Percentiles rank a stretch among this genome's conserved stretches.
Evolutionary conservation across 2,888 invertebrate genomes (phyloP).

Genomic region (Hanleya hanleyi): DNA sequence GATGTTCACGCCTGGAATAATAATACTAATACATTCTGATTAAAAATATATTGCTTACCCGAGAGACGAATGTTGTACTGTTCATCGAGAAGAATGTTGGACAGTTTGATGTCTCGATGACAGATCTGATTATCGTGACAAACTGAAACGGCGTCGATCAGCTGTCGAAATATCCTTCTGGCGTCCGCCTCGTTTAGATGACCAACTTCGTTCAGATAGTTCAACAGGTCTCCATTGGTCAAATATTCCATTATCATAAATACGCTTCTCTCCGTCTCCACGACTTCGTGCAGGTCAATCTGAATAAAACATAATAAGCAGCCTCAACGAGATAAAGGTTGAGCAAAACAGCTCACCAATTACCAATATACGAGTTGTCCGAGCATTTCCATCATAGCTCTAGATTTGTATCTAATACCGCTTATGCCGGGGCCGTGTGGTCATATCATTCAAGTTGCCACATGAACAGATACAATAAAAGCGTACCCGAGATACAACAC

Average conservation of each 20-base stretch:
- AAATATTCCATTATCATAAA: conserved; percentile 37
- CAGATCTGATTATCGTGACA: conserved; percentile 31
- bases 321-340: no score
- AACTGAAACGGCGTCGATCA: conserved; percentile 32
- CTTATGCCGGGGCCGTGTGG: no score
- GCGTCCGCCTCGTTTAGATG: conserved; percentile 34
- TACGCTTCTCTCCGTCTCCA: conserved; percentile 21
- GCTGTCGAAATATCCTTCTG: conserved; percentile 37
- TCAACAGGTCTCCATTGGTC: conserved; percentile 35
- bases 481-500: no score
- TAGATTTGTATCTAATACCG: no score
- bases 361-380: no score
- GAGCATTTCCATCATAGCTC: no score
- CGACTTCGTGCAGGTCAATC: conserved; percentile 31
- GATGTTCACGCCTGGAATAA: no score
- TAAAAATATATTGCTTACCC: no score
- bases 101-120: conserved; percentile 41
- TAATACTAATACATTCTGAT: no score
- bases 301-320: conserved; percentile 19
- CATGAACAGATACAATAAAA: no score
- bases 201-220: conserved; percentile 34
- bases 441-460: no score
- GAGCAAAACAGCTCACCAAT: no score
- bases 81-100: conserved; percentile 39
- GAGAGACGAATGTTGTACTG: conserved; percentile 36